Percentiles rank a stretch among this genome's conserved stretches.
Evolutionary conservation across 1,140 invertebrate genomes (phyloP).

Genomic region (Apis mellifera): Amel_HAv3.1 CM009939.2:10867001-10867500

Average conservation of each 20-base stretch:
- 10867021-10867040: constrained; percentile 77
- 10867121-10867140: constrained; percentile 53
- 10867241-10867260: constrained; percentile 45
- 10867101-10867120: constrained; percentile 74
- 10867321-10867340: background rate
- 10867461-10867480: constrained; percentile 50
- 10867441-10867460: constrained; percentile 28
- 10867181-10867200: constrained; percentile 49
- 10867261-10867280: constrained; percentile 31
- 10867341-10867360: background rate
- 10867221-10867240: constrained; percentile 49
- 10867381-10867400: background rate
- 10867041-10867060: constrained; percentile 74
- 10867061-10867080: constrained; percentile 75
- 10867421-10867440: constrained; percentile 19
- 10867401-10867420: background rate
- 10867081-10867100: constrained; percentile 77
- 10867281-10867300: background rate
- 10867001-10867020: constrained; percentile 73
- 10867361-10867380: background rate
- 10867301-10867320: constrained; percentile 6
- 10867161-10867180: constrained; percentile 41
- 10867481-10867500: constrained; percentile 60
- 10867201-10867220: constrained; percentile 55
- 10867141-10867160: constrained; percentile 36